Evolutionary conservation across 2,888 invertebrate species (phyloP), one percentile per base, ranked within the genome.

Genomic region (Leptopilina drosophilae): DNA sequence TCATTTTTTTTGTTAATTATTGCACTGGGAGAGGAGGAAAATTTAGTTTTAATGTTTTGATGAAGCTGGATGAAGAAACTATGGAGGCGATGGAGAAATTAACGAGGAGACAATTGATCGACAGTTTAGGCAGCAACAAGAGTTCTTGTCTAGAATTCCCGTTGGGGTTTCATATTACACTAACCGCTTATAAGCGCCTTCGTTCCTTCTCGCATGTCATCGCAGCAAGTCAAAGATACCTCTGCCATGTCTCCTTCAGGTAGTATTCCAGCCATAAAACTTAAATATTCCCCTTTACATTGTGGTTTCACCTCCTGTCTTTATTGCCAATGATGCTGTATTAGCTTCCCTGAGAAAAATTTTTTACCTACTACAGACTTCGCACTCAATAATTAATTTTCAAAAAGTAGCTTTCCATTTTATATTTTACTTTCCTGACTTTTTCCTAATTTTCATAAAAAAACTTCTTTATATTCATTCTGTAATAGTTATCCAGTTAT

Each of bases 111-210:
- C 53, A 73, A 73, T 56, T 73, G 6, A 73, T 73, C 12, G n/a
- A 33, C 40, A 73, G 73, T 73, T 73, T 56, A 56, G 26, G 33
- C 33, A n/a, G n/a, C 56, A 73, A 73, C 49, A 73, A 73, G 73
- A 33, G 33, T n/a, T 56, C 56, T 73, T 53, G 73, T 56, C 73
- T 73, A 56, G 73, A 73, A 59, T 73, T 73, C n/a, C 73, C 33
- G n/a, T 8, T 40, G n/a, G 2, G 40, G 73, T 56, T 56, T 73
- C 56, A 56, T 56, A 73, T 73, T 73, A 56, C 73, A 73, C n/a
- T 33, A 33, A 53, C 56, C 73, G 56, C 56, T 73, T 73, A 73
- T 73, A 56, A 73, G 73, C 56, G 33, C n/a, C 69, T 73, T 26
- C 7, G 49, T 53, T 69, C 33, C 73, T 73, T 73, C 73, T 73